phyloP scores from a whole-genome alignment of 2,797 vertebrate genomes.

The Lindbergichthys nudifrons region DNA sequence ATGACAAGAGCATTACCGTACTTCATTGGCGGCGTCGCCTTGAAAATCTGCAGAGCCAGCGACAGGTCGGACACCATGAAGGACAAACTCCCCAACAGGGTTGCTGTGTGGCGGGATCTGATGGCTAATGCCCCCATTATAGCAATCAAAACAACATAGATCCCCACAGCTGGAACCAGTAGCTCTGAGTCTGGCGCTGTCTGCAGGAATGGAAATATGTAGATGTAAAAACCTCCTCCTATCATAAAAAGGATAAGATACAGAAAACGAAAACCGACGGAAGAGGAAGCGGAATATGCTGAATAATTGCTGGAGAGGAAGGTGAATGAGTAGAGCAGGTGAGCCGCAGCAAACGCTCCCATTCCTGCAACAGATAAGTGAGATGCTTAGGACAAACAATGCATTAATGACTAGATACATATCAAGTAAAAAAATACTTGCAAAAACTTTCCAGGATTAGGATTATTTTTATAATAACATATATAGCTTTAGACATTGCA shows the following conservation, averaged over 20 bases:
- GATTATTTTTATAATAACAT: background rate
- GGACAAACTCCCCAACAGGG: constrained; percentile 78
- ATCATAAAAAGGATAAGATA: constrained; percentile 68
- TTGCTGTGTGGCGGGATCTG: constrained; percentile 50
- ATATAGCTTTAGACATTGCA: too few relatives aligned
- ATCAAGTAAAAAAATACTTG: background rate
- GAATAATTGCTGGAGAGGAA: constrained; percentile 83
- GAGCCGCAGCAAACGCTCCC: constrained; percentile 86
- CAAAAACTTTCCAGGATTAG: background rate
- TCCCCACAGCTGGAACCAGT: constrained; percentile 74
- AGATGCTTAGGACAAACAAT: background rate
- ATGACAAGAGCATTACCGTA: constrained; percentile 79
- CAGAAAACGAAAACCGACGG: constrained; percentile 41
- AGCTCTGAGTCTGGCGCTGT: constrained; percentile 59
- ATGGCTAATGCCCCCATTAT: constrained; percentile 81
- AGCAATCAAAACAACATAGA: constrained; percentile 79
- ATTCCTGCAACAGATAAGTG: constrained; percentile 82
- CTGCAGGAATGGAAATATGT: constrained; percentile 77
- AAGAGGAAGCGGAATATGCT: constrained; percentile 54
- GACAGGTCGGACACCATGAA: constrained; percentile 87
- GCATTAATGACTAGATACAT: background rate
- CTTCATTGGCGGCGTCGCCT: constrained; percentile 52
- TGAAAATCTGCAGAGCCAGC: constrained; percentile 84
- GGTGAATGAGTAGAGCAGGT: constrained; percentile 84
- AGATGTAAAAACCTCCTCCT: constrained; percentile 69